phyloP scores from a whole-genome alignment of 2,113 vertebrate species.

The Psammodynastes pulverulentus region DNA sequence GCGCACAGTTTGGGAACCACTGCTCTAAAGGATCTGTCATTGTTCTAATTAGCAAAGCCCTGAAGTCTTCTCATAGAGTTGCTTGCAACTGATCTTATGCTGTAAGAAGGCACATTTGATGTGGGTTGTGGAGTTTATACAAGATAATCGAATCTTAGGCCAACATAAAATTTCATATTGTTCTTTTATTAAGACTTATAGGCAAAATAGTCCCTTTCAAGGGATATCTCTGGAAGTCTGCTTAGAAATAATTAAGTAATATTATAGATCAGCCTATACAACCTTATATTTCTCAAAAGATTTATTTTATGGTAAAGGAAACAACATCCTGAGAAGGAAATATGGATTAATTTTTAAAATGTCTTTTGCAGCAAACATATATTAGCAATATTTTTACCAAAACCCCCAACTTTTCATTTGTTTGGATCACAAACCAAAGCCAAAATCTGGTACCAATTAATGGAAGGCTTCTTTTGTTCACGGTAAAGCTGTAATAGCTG shows the following conservation, averaged over 20 bases:
- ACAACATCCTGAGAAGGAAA: background rate
- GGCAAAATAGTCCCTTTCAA: background rate
- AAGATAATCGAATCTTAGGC: too few relatives aligned
- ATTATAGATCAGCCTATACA: background rate
- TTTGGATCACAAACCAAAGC: background rate
- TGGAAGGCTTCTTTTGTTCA: background rate
- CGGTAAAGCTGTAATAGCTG: background rate
- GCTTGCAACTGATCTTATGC: background rate
- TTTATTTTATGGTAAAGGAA: background rate
- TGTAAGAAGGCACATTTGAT: background rate
- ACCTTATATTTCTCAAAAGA: background rate
- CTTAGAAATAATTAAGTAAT: background rate
- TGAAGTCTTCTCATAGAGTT: constrained; percentile 23
- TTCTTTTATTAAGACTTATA: background rate
- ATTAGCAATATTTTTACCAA: background rate
- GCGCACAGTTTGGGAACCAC: too few relatives aligned
- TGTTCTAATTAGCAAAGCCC: constrained; percentile 27
- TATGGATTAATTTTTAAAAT: background rate
- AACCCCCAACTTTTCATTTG: background rate
- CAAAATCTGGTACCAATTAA: background rate
- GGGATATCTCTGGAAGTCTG: background rate
- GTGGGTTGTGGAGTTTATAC: too few relatives aligned
- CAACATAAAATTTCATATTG: background rate
- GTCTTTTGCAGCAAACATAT: background rate
- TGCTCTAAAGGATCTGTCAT: background rate